A percentile compares a stretch with the other conserved stretches of the same genome.
Conservation (phyloP, 2,888 invertebrate genomes). For the Meteorus cinctellus region DNA sequence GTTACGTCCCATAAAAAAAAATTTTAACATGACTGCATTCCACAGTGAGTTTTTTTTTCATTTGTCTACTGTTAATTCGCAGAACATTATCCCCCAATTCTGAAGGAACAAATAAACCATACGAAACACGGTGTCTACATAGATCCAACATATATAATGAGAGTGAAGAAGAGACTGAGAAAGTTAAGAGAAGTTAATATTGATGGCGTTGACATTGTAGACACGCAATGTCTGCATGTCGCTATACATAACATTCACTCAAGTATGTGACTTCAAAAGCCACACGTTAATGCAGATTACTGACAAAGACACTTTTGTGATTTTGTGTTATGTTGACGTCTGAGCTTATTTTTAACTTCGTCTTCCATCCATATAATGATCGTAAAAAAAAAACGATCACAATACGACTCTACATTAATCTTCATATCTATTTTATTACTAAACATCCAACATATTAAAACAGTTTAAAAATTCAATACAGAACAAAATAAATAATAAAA, state of each 20-base stretch:
- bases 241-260: slow-evolving; percentile 54
- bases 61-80: too few relatives aligned
- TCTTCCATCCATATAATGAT: slow-evolving; percentile 54
- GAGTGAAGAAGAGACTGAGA: slow-evolving; percentile 3
- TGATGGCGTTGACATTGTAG: slow-evolving; percentile 51
- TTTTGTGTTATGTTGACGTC: slow-evolving; percentile 60
- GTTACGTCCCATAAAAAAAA: too few relatives aligned
- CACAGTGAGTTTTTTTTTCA: too few relatives aligned
- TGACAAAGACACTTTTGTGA: slow-evolving; percentile 55
- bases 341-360: slow-evolving; percentile 41
- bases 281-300: slow-evolving; percentile 55
- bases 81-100: too few relatives aligned
- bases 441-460: not conserved
- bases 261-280: slow-evolving; percentile 68
- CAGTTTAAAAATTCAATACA: not conserved
- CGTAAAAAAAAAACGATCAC: slow-evolving; percentile 53
- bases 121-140: not conserved
- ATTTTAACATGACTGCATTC: too few relatives aligned
- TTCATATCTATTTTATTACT: too few relatives aligned
- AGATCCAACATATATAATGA: not conserved
- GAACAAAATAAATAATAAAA: not conserved
- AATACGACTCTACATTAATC: too few relatives aligned
- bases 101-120: not conserved
- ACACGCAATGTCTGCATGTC: slow-evolving; percentile 71
- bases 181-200: slow-evolving; percentile 19